A percentile compares a stretch with the other conserved stretches of the same genome.
phyloP scores from a whole-genome alignment of 2,888 invertebrate genomes.

The Chironomus riparius region DNA sequence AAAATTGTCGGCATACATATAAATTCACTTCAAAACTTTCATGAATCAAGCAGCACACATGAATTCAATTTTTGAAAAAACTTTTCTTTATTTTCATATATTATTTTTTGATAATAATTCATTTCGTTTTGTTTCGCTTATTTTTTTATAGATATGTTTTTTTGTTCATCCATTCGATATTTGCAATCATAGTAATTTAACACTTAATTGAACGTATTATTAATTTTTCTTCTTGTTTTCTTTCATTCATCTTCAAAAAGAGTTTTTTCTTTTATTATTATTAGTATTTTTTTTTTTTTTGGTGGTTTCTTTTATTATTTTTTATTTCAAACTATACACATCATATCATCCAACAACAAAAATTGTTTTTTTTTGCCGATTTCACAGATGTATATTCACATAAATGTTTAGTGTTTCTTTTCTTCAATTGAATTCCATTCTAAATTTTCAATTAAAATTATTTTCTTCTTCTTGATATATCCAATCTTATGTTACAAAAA shows the following conservation, averaged over 20 bases:
- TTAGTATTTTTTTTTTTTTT: neutral
- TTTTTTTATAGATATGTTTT: neutral
- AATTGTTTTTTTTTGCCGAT: neutral
- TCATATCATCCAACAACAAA: neutral
- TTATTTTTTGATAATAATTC: neutral
- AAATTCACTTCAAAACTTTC: neutral
- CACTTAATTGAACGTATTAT: slow-evolving; percentile 14
- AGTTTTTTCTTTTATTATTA: neutral
- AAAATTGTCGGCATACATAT: neutral
- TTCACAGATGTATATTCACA: neutral
- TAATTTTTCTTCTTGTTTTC: neutral
- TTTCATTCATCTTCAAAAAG: neutral
- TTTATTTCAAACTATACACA: neutral
- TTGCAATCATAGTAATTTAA: slow-evolving; percentile 6
- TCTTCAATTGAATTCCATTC: neutral
- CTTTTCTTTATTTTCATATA: neutral
- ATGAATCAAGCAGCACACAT: neutral
- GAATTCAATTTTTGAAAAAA: neutral
- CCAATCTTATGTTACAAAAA: neutral
- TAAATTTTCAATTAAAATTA: neutral
- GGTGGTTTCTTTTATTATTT: neutral
- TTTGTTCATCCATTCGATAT: neutral
- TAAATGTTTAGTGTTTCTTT: neutral
- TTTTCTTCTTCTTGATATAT: too few relatives aligned
- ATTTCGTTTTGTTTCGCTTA: neutral